phyloP scores from a whole-genome alignment of 2,888 invertebrate genomes.

The Dexiosoma caninum region DNA sequence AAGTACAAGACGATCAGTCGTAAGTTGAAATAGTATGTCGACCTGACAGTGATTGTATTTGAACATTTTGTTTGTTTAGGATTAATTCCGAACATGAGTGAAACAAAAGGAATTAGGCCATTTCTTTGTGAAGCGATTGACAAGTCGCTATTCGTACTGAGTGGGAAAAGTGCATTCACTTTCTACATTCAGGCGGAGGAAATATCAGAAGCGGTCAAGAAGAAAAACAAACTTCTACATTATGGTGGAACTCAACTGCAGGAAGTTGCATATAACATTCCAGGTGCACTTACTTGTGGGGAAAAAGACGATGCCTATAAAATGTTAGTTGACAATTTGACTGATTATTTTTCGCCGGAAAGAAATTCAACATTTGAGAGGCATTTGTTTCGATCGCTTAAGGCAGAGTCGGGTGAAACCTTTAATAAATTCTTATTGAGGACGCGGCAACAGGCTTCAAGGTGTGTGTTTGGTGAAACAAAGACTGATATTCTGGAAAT shows the following conservation, averaged over 20 bases:
- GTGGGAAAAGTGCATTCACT: conserved; percentile 53
- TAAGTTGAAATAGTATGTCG: too few species aligned
- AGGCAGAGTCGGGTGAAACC: not conserved
- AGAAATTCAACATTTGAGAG: conserved; percentile 64
- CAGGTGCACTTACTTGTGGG: conserved; percentile 12
- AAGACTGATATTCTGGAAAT: conserved; percentile 3
- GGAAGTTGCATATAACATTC: not conserved
- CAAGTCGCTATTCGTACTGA: conserved; percentile 51
- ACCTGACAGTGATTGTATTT: too few species aligned
- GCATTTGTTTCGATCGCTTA: conserved; percentile 66
- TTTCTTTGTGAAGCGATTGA: conserved; percentile 54
- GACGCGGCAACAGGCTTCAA: conserved; percentile 21
- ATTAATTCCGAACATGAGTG: too few species aligned
- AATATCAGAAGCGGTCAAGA: not conserved
- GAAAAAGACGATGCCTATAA: too few species aligned
- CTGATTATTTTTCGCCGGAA: too few species aligned
- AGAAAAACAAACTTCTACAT: conserved; percentile 4
- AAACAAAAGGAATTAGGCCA: too few species aligned
- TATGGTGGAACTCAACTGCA: conserved; percentile 7
- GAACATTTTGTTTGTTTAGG: too few species aligned
- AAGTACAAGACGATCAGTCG: too few species aligned
- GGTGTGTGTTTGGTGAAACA: conserved; percentile 6
- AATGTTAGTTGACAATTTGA: too few species aligned
- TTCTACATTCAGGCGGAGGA: conserved; percentile 36
- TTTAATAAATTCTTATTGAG: conserved; percentile 34